phyloP scores from a whole-genome alignment of 1,140 invertebrate species.

The Drosophila teissieri region DNA sequence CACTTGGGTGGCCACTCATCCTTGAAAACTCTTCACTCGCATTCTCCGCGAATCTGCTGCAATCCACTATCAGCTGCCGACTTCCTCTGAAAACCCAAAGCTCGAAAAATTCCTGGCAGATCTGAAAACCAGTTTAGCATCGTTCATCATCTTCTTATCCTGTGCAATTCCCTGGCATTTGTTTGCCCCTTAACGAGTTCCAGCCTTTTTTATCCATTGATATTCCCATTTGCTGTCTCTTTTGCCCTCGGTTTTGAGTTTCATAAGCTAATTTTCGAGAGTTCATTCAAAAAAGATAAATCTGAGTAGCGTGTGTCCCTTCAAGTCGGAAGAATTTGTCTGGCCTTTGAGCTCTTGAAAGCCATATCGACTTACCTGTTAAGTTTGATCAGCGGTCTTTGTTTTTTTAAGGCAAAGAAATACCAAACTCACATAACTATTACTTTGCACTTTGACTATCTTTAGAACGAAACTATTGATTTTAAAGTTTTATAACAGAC shows the following conservation, averaged over 20 bases:
- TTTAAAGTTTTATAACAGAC: not conserved
- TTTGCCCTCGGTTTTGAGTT: conserved; percentile 23
- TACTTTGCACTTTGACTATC: not conserved
- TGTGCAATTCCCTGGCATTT: conserved; percentile 31
- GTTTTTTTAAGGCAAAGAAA: not conserved
- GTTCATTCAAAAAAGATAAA: conserved; percentile 40
- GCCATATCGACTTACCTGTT: conserved; percentile 32
- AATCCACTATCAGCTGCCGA: conserved; percentile 33
- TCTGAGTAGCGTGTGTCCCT: conserved; percentile 47
- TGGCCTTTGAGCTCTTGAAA: conserved; percentile 28
- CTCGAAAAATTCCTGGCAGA: conserved; percentile 34
- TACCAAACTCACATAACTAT: not conserved
- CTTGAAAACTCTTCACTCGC: conserved; percentile 15
- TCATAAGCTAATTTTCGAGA: conserved; percentile 48
- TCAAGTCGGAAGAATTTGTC: conserved; percentile 31
- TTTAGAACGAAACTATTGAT: not conserved
- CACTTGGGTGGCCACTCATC: conserved; percentile 41
- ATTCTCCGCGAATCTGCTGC: conserved; percentile 31
- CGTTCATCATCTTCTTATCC: conserved; percentile 38
- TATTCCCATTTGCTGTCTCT: conserved; percentile 19
- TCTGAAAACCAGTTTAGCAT: conserved; percentile 37
- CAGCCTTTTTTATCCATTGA: conserved; percentile 34
- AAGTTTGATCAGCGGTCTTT: not conserved
- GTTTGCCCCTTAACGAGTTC: conserved; percentile 35
- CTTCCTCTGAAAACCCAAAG: conserved; percentile 27